A percentile compares a stretch with the other conserved stretches of the same genome.
Evolutionary conservation across 2,888 invertebrate species (phyloP).

Genomic region (Kuschelorhynchus macadamiae): DNA sequence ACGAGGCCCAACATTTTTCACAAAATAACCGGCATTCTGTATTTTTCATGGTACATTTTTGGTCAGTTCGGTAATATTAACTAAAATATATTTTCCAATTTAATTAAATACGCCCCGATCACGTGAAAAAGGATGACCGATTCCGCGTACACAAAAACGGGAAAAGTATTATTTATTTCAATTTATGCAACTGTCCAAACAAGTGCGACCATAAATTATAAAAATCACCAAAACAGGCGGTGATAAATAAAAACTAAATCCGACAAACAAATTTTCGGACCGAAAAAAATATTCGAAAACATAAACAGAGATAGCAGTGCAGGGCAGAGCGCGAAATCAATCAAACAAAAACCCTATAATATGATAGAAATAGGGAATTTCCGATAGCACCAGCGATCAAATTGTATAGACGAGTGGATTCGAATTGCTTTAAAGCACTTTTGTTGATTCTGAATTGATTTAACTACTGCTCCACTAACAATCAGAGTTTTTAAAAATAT

Average conservation of each 20-base stretch:
- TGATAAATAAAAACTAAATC: slow-evolving; percentile 61
- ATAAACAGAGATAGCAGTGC: slow-evolving; percentile 44
- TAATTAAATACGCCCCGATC: slow-evolving; percentile 53
- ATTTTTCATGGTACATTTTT: slow-evolving; percentile 36
- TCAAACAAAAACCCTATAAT: slow-evolving; percentile 63
- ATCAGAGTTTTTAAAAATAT: too few relatives aligned
- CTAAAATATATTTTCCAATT: slow-evolving; percentile 41
- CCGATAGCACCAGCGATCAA: too few relatives aligned
- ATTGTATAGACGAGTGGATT: too few relatives aligned
- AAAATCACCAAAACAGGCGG: slow-evolving; percentile 57
- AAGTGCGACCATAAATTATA: slow-evolving; percentile 61
- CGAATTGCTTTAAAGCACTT: too few relatives aligned
- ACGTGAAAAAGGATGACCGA: slow-evolving; percentile 48
- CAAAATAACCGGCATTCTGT: slow-evolving; percentile 23
- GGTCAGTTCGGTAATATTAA: slow-evolving; percentile 40
- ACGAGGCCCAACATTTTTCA: slow-evolving; percentile 23
- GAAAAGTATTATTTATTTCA: slow-evolving; percentile 56
- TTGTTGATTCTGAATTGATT: too few relatives aligned
- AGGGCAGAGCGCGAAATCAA: slow-evolving; percentile 59
- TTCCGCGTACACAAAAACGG: slow-evolving; percentile 17
- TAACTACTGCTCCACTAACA: too few relatives aligned
- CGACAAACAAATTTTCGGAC: slow-evolving; percentile 56
- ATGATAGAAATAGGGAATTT: slow-evolving; percentile 58
- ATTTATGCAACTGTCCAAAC: slow-evolving; percentile 59
- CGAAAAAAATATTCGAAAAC: slow-evolving; percentile 55